Base-by-base conservation (phyloP, 2,888 invertebrate genomes). In the Ceratothoa steindachneri region DNA sequence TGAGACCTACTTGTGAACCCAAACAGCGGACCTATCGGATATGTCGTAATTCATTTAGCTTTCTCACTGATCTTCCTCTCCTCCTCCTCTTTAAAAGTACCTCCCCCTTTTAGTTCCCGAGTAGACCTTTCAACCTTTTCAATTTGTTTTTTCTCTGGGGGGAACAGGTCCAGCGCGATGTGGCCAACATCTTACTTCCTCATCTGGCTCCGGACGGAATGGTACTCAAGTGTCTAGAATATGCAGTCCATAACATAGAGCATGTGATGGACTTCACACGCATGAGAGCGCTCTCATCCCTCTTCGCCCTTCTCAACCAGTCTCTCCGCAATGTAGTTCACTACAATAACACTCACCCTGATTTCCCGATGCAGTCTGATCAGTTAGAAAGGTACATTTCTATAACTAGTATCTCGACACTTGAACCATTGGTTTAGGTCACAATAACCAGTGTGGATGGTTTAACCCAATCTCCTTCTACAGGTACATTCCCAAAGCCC, bases 251-350 rank as follows among this genome's bases (percentile, higher is more conserved):
- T 30, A 73, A 73, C 84, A 82, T 87, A 51, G 98, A 99, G 83
- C 99, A 99, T 83, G 93, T 99, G 67, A 99, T 99, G 99, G 98
- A 98, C 86, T 98, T 98, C 84, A 99, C 98, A 0, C 88, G 96
- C n/a, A 88, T 98, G 80, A 87, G 99, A 72, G 97, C 99, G 0
- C 87, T 99, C 1, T 94, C 94, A 71, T 96, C 97, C 0, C 87
- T 99, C 72, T 99, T 99, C 86, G 97, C 97, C 2, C 97, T 99
- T 96, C 86, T 99, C 60, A 98, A 98, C 85, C 94, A 98, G 84
- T 75, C 75, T 19, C 73, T 80, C 30, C 89, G 93, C 81, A 96
- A 96, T 83, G 91, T 99, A 72, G 86, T 98, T 30, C 91, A 89
- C 60, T 98, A 98, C 85, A 99, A 99, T 86, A 90, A 93, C 67